These are phyloP conservation scores for Rhabdophis nuchalis DNA, from an alignment of 2,797 vertebrate genomes.

Conservation along the genomic window DNA sequence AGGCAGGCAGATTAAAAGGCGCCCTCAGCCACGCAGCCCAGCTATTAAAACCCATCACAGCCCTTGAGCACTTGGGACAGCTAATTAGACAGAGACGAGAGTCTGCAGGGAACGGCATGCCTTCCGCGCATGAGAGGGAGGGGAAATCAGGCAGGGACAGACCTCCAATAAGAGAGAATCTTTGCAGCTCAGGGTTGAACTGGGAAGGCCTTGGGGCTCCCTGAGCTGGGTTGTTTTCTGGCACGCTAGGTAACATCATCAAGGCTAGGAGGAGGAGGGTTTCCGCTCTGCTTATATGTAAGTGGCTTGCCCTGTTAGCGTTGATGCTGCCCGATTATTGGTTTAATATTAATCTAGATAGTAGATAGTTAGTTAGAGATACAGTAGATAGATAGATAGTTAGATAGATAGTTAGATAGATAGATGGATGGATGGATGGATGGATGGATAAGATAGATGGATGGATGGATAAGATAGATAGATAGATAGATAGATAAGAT, in stretches of 20 bases:
- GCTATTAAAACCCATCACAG: constrained; percentile 1
- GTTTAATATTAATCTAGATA: not conserved
- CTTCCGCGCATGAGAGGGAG: not conserved
- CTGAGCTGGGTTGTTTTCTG: not conserved
- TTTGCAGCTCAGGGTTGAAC: not conserved
- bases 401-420: too few species aligned
- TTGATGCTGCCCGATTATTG: not conserved
- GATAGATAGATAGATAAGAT: too few species aligned
- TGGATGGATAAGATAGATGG: too few species aligned
- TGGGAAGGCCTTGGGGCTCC: not conserved
- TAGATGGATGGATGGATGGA: too few species aligned
- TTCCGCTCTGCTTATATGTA: not conserved
- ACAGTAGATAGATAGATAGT: accelerated
- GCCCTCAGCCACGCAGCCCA: not conserved
- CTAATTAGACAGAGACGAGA: not conserved
- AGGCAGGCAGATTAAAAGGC: not conserved
- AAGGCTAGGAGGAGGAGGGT: too few species aligned
- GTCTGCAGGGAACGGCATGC: not conserved
- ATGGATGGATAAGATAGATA: too few species aligned
- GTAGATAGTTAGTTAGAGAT: not conserved
- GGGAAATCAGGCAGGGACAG: too few species aligned
- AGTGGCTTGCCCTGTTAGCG: not conserved
- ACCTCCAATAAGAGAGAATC: too few species aligned
- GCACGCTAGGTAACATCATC: not conserved
- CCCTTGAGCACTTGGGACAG: not conserved